A percentile compares a stretch with the other conserved stretches of the same genome.
Conservation (phyloP, 2,797 vertebrate genomes). For the Semotilus atromaculatus region DNA sequence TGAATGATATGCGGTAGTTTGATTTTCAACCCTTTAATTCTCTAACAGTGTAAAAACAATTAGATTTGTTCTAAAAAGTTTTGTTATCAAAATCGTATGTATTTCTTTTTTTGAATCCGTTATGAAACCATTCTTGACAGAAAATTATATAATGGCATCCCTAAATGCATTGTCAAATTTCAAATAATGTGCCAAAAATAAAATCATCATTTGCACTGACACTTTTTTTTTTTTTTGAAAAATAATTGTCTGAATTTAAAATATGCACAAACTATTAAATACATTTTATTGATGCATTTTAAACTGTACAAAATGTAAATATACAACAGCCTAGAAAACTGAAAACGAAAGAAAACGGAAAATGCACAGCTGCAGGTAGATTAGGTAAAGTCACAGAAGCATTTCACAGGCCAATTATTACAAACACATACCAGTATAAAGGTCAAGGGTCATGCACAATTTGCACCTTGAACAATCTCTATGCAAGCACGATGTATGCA, state of each 20-base stretch:
- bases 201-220: slow-evolving; percentile 11
- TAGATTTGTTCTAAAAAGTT: not conserved
- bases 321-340: slow-evolving; percentile 71
- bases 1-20: not conserved
- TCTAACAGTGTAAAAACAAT: not conserved
- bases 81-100: not conserved
- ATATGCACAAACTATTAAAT: slow-evolving; percentile 48
- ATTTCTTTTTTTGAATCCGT: not conserved
- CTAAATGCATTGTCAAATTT: too few species aligned
- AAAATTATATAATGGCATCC: not conserved
- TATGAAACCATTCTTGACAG: not conserved
- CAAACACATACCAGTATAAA: slow-evolving; percentile 13
- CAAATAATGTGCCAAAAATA: too few species aligned
- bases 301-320: slow-evolving; percentile 80
- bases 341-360: slow-evolving; percentile 19
- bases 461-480: slow-evolving; percentile 1
- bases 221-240: too few species aligned
- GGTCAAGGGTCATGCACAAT: slow-evolving; percentile 48
- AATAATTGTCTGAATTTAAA: not conserved
- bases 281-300: slow-evolving; percentile 74
- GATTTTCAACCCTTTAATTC: not conserved
- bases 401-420: slow-evolving; percentile 36
- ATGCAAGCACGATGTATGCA: not conserved
- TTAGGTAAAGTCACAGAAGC: slow-evolving; percentile 34
- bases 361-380: slow-evolving; percentile 25